These are phyloP conservation scores for Acanthosepion pharaonis DNA, from an alignment of 2,888 invertebrate genomes.

Conservation along the genomic window DNA sequence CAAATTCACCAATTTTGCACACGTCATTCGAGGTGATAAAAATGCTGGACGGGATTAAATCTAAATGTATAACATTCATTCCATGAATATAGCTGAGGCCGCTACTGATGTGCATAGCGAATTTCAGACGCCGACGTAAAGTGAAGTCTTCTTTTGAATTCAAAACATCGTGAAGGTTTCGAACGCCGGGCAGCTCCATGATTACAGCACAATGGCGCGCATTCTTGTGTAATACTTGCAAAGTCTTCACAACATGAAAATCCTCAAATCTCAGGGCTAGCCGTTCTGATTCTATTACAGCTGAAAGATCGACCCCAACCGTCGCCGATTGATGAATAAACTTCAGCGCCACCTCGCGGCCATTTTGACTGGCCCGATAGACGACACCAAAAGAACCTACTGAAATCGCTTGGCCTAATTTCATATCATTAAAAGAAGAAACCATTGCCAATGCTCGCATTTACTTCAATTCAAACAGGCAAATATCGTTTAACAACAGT, in stretches of 20 bases:
- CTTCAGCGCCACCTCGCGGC: constrained; percentile 77
- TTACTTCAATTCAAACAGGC: neutral
- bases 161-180: constrained; percentile 66
- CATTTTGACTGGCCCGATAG: constrained; percentile 60
- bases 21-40: constrained; percentile 73
- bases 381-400: constrained; percentile 71
- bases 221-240: constrained; percentile 69
- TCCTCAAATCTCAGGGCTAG: constrained; percentile 76
- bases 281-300: constrained; percentile 76
- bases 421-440: constrained; percentile 52
- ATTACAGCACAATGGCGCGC: constrained; percentile 73
- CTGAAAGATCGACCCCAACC: constrained; percentile 63
- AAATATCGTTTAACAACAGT: neutral
- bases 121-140: constrained; percentile 58
- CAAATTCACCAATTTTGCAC: constrained; percentile 80
- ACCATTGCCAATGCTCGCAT: neutral
- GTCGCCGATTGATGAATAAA: constrained; percentile 73
- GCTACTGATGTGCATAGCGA: constrained; percentile 72
- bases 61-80: constrained; percentile 77
- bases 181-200: constrained; percentile 76
- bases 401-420: constrained; percentile 61
- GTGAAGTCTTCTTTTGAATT: constrained; percentile 57
- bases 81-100: constrained; percentile 78
- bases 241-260: constrained; percentile 76
- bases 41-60: constrained; percentile 79